Conservation (phyloP, 2,888 invertebrate genomes). For the Caenorhabditis sulstoni region DNA sequence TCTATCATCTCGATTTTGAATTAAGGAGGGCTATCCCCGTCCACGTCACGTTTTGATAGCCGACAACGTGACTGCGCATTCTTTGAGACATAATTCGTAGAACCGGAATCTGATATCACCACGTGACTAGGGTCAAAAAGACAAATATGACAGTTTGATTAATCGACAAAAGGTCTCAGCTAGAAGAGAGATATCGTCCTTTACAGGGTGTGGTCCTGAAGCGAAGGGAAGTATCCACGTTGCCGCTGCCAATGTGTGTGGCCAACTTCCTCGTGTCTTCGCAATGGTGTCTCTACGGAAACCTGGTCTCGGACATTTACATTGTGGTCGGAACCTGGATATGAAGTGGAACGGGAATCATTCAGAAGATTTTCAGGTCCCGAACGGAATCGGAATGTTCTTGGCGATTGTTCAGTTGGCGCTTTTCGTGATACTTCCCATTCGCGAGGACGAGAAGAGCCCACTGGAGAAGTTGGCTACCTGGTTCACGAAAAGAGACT, state of each 20-base stretch:
- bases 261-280: slow-evolving; percentile 89
- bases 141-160: neutral
- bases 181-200: neutral
- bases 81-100: slow-evolving; percentile 7
- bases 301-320: slow-evolving; percentile 87
- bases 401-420: slow-evolving; percentile 87
- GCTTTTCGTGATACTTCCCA: slow-evolving; percentile 88
- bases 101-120: slow-evolving; percentile 17
- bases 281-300: slow-evolving; percentile 89
- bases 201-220: slow-evolving; percentile 87
- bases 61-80: slow-evolving; percentile 25
- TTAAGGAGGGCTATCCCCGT: neutral
- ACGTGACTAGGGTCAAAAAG: slow-evolving; percentile 24
- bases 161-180: neutral
- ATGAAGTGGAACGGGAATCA: too few relatives aligned
- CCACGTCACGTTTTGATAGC: slow-evolving; percentile 18
- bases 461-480: slow-evolving; percentile 54
- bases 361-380: slow-evolving; percentile 82
- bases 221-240: slow-evolving; percentile 88
- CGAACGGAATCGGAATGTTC: slow-evolving; percentile 88
- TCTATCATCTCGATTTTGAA: neutral
- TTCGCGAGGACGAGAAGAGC: slow-evolving; percentile 34
- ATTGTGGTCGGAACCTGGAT: slow-evolving; percentile 83
- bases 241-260: slow-evolving; percentile 92
- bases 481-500: slow-evolving; percentile 54